Evolutionary conservation across 2,113 vertebrate species (phyloP).

Genomic region (Pelecanoides urinatrix): DNA sequence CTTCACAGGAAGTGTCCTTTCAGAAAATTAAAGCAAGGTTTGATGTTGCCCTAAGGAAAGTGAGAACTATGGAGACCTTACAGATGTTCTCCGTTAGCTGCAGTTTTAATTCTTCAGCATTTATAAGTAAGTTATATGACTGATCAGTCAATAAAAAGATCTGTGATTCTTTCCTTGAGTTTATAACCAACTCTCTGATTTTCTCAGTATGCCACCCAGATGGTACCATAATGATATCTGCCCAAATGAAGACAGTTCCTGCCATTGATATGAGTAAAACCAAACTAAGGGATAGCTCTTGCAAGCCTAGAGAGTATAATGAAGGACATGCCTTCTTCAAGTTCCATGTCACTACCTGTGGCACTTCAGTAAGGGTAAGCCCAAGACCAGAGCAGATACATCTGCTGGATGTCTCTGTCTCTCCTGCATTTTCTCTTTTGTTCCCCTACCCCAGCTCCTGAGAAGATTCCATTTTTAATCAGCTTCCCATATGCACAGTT

Average conservation of each 20-base stretch:
- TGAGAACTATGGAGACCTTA: conserved; percentile 43
- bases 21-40: conserved; percentile 58
- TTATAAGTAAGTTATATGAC: conserved; percentile 38
- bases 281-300: conserved; percentile 52
- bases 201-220: conserved; percentile 57
- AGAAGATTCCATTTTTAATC: not conserved
- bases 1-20: conserved; percentile 56
- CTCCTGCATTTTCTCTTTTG: not conserved
- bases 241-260: conserved; percentile 54
- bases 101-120: conserved; percentile 31
- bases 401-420: not conserved
- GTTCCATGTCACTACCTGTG: conserved; percentile 58
- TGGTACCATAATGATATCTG: conserved; percentile 40
- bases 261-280: conserved; percentile 61
- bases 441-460: not conserved
- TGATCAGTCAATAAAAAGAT: not conserved
- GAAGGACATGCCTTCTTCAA: conserved; percentile 55
- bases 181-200: not conserved
- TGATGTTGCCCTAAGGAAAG: conserved; percentile 51
- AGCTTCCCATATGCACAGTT: conserved; percentile 30
- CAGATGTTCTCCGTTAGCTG: conserved; percentile 39
- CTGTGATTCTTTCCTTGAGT: not conserved
- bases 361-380: conserved; percentile 56
- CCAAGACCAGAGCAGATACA: not conserved
- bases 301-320: conserved; percentile 45